Base-by-base conservation (phyloP, 2,113 vertebrate species). In the Paratilapia polleni region DNA sequence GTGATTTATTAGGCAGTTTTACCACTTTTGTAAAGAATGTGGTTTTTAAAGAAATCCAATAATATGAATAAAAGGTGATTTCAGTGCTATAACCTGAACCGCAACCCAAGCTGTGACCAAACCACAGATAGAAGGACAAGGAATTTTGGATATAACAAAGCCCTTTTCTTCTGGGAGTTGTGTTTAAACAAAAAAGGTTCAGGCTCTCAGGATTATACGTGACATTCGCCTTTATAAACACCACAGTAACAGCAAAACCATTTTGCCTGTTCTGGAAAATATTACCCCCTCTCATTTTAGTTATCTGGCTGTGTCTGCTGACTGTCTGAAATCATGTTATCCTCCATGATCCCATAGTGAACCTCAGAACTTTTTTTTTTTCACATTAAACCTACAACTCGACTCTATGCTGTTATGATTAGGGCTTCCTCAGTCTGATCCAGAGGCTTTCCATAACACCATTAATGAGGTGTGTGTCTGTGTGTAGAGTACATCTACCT, bases 361-460 rank as follows among this genome's bases (percentile, higher is more conserved):
- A 15, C 31, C 49, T 49, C 52, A 24, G 61, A 63, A 12, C 26
- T 49, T 1, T 56, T 12, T 8, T 57, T 52, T 78, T 83, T 83
- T 15, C 11, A 34, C 73, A 80, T 36, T 14, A 43, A 38, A 36
- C 64, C 74, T 82, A 57, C 10, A 85, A 49, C 78, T 41, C 3
- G 14, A 82, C 75, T 36, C 57, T 52, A 80, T 66, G 70, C 22
- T 92, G 86, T 92, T 93, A 88, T 93, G 92, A 93, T 93, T 86
- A 86, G 74, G 20, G 77, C 82, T 94, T 94, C 92, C 93, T 82
- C 9, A 49, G 86, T 89, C 83, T 62, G 75, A 79, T 78, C 78
- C 78, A 56, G 22, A 85, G 75, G 34, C 75, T 93, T 94, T 88
- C 90, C 90, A 93, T 64, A 90, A 90, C 86, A 90, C 61, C 66